These are phyloP conservation scores for Platerodrilus igneus DNA, from an alignment of 2,888 invertebrate species.

Conservation along the genomic window DNA sequence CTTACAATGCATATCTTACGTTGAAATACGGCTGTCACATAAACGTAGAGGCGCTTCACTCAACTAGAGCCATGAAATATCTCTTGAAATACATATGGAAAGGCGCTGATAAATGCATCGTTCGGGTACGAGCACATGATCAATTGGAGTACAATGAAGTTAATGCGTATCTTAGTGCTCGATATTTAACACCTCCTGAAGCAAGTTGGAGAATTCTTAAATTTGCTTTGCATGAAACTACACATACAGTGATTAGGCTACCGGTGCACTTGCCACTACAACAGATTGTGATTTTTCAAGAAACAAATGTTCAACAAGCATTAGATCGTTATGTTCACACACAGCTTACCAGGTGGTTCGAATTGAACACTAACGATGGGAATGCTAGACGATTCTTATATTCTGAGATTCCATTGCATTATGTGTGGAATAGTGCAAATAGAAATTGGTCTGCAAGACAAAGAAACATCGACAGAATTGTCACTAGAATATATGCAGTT, in stretches of 20 bases:
- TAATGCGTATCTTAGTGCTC: constrained; percentile 28
- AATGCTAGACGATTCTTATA: constrained; percentile 21
- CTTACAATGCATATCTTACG: too few relatives aligned
- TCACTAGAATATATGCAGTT: constrained; percentile 14
- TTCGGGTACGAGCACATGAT: too few relatives aligned
- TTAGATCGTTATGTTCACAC: constrained; percentile 16
- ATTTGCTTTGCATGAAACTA: constrained; percentile 29
- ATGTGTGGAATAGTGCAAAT: constrained; percentile 7
- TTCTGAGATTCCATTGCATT: constrained; percentile 30
- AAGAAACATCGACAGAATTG: constrained; percentile 6
- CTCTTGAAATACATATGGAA: constrained; percentile 28
- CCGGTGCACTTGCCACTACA: constrained; percentile 38
- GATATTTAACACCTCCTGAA: constrained; percentile 40
- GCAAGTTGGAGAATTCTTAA: constrained; percentile 39
- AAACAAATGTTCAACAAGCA: constrained; percentile 16
- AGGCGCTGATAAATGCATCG: not conserved
- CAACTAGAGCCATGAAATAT: constrained; percentile 30
- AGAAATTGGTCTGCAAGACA: constrained; percentile 1
- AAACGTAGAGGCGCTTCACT: constrained; percentile 34
- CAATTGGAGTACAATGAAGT: constrained; percentile 3
- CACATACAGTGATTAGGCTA: constrained; percentile 36
- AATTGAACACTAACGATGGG: constrained; percentile 25
- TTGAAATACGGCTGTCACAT: too few relatives aligned
- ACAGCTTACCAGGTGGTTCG: constrained; percentile 33
- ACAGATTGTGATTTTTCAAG: constrained; percentile 18